These are phyloP conservation scores for Herpetotheres cachinnans DNA, from an alignment of 2,113 vertebrate species.

Conservation along the genomic window DNA sequence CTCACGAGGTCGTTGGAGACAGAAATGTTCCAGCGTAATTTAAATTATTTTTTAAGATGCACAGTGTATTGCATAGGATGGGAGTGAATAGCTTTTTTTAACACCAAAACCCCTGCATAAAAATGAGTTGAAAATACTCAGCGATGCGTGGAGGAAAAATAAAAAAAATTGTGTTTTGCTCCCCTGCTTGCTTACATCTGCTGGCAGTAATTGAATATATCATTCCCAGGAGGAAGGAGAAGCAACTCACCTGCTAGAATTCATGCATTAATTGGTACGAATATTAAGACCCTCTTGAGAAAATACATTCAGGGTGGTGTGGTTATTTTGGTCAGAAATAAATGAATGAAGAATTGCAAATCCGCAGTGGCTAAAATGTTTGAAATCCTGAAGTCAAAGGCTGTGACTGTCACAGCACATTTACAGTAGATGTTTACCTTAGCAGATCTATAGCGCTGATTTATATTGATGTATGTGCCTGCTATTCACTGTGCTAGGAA, in stretches of 20 bases:
- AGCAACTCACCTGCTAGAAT: slow-evolving; percentile 33
- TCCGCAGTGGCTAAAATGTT: accelerated
- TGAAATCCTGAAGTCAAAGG: background rate
- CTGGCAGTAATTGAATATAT: background rate
- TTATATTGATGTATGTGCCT: accelerated
- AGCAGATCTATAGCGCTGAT: accelerated
- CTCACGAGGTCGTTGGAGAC: background rate
- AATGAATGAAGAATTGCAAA: background rate
- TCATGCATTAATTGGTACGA: background rate
- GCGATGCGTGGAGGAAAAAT: background rate
- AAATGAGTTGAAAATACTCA: background rate
- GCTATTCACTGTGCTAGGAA: background rate
- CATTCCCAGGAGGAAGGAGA: background rate
- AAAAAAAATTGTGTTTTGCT: slow-evolving; percentile 14
- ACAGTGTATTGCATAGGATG: background rate
- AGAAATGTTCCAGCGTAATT: background rate
- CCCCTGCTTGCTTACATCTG: background rate
- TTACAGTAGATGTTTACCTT: accelerated
- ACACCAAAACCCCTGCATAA: background rate
- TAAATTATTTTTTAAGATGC: background rate
- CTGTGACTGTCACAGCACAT: accelerated
- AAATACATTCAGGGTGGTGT: background rate
- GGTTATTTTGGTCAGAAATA: background rate
- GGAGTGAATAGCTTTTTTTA: background rate
- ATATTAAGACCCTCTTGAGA: background rate